Percentiles rank a stretch among this genome's conserved stretches.
These are phyloP conservation scores for Phyllotreta striolata DNA, from an alignment of 2,888 invertebrate species.

Conservation along the genomic window DNA sequence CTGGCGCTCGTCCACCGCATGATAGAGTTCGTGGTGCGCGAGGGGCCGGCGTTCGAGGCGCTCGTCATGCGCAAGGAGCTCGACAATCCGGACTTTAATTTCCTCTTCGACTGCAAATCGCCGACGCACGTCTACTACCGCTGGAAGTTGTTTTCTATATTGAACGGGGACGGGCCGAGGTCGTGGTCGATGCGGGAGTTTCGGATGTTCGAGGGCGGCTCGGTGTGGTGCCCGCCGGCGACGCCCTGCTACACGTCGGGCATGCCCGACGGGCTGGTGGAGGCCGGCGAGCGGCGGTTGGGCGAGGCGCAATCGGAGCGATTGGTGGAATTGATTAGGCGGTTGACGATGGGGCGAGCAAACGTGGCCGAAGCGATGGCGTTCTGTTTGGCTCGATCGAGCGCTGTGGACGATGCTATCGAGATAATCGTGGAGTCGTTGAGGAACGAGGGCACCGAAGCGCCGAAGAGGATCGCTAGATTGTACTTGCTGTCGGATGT, in stretches of 20 bases:
- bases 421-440: conserved; percentile 89
- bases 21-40: conserved; percentile 96
- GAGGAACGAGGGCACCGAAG: conserved; percentile 69
- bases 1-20: conserved; percentile 94
- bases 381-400: conserved; percentile 96
- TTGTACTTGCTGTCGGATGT: conserved; percentile 95
- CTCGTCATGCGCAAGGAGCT: conserved; percentile 98
- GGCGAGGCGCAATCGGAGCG: too few species aligned
- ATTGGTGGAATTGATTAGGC: conserved; percentile 85
- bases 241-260: conserved; percentile 91
- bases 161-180: conserved; percentile 91
- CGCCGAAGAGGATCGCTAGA: conserved; percentile 81
- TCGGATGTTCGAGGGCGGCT: conserved; percentile 94
- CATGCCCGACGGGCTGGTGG: conserved; percentile 90
- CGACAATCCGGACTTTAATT: conserved; percentile 93
- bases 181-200: conserved; percentile 90
- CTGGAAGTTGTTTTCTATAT: conserved; percentile 95
- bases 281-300: too few species aligned
- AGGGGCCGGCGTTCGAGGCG: conserved; percentile 99
- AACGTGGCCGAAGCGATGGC: conserved; percentile 94
- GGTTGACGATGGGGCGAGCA: conserved; percentile 76
- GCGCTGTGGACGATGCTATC: conserved; percentile 91
- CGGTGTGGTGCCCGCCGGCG: conserved; percentile 94
- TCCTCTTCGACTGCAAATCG: conserved; percentile 86
- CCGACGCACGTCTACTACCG: conserved; percentile 58